Conservation (phyloP, 2,797 vertebrate species). For the Poecile montanus region DNA sequence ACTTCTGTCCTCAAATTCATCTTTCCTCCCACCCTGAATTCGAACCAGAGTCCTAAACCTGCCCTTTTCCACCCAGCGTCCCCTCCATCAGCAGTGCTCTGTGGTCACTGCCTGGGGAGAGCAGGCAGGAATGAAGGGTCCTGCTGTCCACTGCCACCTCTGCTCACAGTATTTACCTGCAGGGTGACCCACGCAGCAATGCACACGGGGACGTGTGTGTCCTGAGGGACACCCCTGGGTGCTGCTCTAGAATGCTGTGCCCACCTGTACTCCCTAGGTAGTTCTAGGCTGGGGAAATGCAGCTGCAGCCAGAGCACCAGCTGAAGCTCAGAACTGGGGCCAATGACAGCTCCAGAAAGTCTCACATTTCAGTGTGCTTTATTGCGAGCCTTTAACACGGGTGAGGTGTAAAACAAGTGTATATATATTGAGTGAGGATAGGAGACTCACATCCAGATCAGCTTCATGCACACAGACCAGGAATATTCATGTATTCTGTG, state of each 20-base stretch:
- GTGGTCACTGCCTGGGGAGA: not conserved
- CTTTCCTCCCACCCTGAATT: not conserved
- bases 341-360: not conserved
- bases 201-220: accelerated
- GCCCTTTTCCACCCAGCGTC: not conserved
- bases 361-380: not conserved
- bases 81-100: not conserved
- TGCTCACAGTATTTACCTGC: not conserved
- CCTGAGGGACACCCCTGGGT: not conserved
- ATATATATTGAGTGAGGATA: not conserved
- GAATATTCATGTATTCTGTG: not conserved
- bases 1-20: not conserved
- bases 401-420: not conserved
- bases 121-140: not conserved
- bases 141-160: not conserved
- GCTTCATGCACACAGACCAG: not conserved
- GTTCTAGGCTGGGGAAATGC: not conserved
- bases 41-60: not conserved
- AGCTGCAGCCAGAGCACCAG: not conserved
- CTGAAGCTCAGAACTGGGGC: not conserved
- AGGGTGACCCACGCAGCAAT: accelerated
- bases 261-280: not conserved
- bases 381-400: not conserved
- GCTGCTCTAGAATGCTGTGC: accelerated
- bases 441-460: not conserved